phyloP scores from a whole-genome alignment of 2,797 vertebrate genomes.

The Vultur gryphus region DNA sequence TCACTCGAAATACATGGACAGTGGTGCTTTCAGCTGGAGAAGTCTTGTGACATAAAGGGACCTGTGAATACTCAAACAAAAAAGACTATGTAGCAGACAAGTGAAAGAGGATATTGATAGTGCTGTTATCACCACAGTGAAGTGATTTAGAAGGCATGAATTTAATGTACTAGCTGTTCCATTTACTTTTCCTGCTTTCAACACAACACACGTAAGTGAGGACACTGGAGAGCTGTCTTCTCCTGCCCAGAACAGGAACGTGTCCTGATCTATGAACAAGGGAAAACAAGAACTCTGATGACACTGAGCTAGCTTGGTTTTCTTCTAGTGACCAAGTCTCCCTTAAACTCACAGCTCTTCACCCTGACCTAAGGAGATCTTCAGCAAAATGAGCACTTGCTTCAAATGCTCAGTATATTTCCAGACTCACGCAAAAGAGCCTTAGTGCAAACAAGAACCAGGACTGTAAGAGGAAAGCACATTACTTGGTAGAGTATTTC shows the following conservation, averaged over 20 bases:
- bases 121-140: constrained; percentile 51
- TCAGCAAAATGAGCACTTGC: neutral
- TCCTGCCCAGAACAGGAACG: neutral
- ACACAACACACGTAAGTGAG: neutral
- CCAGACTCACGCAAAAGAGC: neutral
- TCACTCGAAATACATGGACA: constrained; percentile 14
- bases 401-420: neutral
- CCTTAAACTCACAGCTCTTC: neutral
- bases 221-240: constrained; percentile 45
- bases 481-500: neutral
- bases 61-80: constrained; percentile 44
- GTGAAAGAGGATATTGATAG: constrained; percentile 68
- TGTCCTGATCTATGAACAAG: neutral
- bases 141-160: constrained; percentile 66
- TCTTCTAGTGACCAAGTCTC: neutral
- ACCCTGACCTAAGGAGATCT: neutral
- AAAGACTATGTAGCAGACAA: constrained; percentile 34
- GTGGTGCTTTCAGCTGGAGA: constrained; percentile 44
- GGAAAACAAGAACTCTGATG: neutral
- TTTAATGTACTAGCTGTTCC: constrained; percentile 61
- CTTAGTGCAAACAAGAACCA: neutral
- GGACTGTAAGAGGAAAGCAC: neutral
- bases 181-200: constrained; percentile 43
- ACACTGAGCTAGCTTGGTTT: neutral
- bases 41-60: constrained; percentile 25